Percentiles rank a stretch among this genome's conserved stretches.
Evolutionary conservation across 2,113 vertebrate genomes (phyloP).

Genomic region (Odontophorus gujanensis): DNA sequence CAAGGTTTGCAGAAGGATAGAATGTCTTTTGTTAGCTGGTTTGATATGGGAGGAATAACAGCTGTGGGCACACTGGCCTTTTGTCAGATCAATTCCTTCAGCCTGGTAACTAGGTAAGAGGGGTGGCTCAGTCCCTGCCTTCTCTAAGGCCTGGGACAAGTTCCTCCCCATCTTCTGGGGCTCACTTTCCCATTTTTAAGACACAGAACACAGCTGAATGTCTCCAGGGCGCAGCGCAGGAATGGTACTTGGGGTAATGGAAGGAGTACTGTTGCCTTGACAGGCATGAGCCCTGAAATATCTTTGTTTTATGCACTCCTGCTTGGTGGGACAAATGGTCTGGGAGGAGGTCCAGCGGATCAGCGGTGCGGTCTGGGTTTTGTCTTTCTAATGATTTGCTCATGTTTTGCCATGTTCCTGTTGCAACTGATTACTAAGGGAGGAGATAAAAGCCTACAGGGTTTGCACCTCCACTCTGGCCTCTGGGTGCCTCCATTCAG

Average conservation of each 20-base stretch:
- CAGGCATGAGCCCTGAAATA: background rate
- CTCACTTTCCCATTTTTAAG: background rate
- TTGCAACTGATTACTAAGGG: background rate
- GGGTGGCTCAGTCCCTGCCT: background rate
- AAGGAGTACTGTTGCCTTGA: background rate
- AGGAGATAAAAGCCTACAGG: background rate
- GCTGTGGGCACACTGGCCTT: background rate
- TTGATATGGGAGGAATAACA: background rate
- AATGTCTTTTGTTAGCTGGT: background rate
- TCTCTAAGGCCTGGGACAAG: background rate
- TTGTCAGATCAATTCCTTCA: background rate
- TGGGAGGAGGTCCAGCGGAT: background rate
- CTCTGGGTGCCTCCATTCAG: background rate
- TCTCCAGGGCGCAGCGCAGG: background rate
- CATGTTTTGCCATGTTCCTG: background rate
- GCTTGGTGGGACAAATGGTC: background rate
- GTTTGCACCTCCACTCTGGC: background rate
- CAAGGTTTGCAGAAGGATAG: background rate
- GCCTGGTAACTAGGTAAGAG: background rate
- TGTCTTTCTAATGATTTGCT: background rate
- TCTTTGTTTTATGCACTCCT: background rate
- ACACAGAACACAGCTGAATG: rapidly evolving
- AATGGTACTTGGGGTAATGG: background rate
- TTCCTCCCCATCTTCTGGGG: background rate
- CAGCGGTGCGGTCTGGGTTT: background rate